Base-by-base conservation (phyloP, 2,888 invertebrate species). In the Lycophotia porphyrea region DNA sequence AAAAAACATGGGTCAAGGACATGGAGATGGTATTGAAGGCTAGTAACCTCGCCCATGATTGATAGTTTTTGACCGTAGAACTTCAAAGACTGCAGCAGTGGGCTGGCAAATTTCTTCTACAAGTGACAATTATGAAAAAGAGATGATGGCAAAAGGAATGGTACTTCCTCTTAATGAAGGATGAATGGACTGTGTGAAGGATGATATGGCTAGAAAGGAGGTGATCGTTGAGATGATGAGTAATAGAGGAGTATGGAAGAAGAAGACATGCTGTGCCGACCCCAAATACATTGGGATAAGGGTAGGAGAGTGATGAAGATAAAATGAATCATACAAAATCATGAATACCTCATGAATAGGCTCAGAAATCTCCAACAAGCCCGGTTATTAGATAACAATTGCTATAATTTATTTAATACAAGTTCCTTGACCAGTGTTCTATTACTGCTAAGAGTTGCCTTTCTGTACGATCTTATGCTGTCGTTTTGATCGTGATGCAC, bases 401-500 rank as follows among this genome's bases (percentile, higher is more conserved):
- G n/a, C 21, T 44, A 21, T 42, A 36, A 36, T 65, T 24, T 39
- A 2, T n/a, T 34, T 60, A 5, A 60, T 34, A 5, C 0, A 47
- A 78, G 15, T 39, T n/a, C 31, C 36, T 58, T 58, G 15, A 60
- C 24, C 47, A 58, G 8, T 34, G 5, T 21, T 34, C 31, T 21
- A 60, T 60, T 60, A 24, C 1, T 36, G 31, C 7, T 11, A 21
- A 34, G n/a, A 72, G 34, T 83, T 49, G 49, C 4, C 21, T 24
- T 83, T 78, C 83, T 82, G 68, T 8, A 18, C 13, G 2, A 47
- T 47, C 8, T 71, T 85, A 34, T 60, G 8, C 52, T 47, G 58
- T 71, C 73, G 52, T 78, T 64, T 73, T 84, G 84, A 88, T 91
- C 90, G 90, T 90, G 91, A 91, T 88, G 88, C 84, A 89, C 88